Evolutionary conservation across 2,888 invertebrate species (phyloP), one percentile per base, ranked within the genome.

Genomic region (Lycophotia porphyrea): DNA sequence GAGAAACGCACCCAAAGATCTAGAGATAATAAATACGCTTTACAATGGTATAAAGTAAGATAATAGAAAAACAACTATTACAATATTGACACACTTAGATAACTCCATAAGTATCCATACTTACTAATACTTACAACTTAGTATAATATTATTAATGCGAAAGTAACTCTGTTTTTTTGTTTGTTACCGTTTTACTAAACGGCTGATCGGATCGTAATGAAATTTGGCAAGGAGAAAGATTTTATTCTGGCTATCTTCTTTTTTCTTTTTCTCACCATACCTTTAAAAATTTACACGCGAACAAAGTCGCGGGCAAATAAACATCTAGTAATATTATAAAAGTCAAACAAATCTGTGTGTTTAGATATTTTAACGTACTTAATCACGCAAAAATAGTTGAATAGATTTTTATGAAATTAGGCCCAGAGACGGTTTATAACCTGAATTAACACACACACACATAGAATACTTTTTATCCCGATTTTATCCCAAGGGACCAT

Each of bases 1-100:
- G 39, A 39, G 34, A 63, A 24, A 67, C 78, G 63, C 75, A 61
- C 80, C 74, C 36, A 68, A 64, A 64, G 49, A 75, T 78, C 44
- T n/a, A 39, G 8, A 67, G 74, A 78, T 74, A 80, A 63, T 15
- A 63, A 31, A 52, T 21, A 66, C 27, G 21, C 49, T 4, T 24
- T 24, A 18, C 27, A 15, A 15, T 31, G 15, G 65, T 42, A 60
- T 4, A 36, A 9, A 52, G 49, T 31, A 52, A 66, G 24, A 78
- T 47, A 74, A 74, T 42, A 42, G 24, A 67, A 74, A 64, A 74
- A 36, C 31, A 9, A 64, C 31, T 52, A 3, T 39, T n/a, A 36
- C 44, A 71, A 24, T 81, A 69, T 64, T 81, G 79, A 69, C 79
- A 81, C 27, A 79, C 47, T 31, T 65, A 52, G 79, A 81, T 81